These are phyloP conservation scores for Turritopsis dohrnii DNA, from an alignment of 30 jellyfish, hydroid and myxozoan species.

Conservation along the genomic window DNA sequence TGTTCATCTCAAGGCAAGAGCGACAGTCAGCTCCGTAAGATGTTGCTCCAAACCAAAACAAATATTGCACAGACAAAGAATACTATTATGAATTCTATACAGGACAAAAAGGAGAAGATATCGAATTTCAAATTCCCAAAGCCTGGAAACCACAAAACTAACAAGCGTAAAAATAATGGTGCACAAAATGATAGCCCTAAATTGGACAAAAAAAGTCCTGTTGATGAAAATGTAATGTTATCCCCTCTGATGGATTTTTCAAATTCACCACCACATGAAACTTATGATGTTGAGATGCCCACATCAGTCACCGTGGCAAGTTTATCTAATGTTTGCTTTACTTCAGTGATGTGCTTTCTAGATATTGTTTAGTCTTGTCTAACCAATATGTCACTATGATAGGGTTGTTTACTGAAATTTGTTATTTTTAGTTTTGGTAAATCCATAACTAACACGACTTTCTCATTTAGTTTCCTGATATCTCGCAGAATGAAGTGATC, in stretches of 20 bases:
- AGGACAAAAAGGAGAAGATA: conserved; percentile 26
- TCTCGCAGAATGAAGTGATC: background rate
- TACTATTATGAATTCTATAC: conserved; percentile 26
- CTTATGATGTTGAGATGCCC: background rate
- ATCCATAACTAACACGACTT: too few relatives aligned
- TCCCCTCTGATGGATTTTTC: background rate
- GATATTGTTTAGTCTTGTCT: background rate
- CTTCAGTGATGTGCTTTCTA: too few relatives aligned
- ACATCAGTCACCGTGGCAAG: background rate
- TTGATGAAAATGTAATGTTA: background rate
- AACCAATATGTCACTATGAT: background rate
- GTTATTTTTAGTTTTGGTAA: too few relatives aligned
- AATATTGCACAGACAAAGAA: conserved; percentile 26
- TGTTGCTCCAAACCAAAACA: conserved; percentile 14
- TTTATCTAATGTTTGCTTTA: too few relatives aligned
- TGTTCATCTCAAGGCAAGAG: background rate
- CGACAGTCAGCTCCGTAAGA: conserved; percentile 32
- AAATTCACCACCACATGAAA: background rate
- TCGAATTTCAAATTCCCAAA: conserved; percentile 8
- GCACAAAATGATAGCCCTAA: background rate
- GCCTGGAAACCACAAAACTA: background rate
- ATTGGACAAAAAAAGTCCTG: background rate
- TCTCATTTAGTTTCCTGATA: background rate
- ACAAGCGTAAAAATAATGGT: conserved; percentile 8
- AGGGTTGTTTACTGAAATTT: background rate